Percentiles rank a stretch among this genome's conserved stretches.
Conservation (phyloP, 2,797 vertebrate genomes). For the Enteromius radiatus region DNA sequence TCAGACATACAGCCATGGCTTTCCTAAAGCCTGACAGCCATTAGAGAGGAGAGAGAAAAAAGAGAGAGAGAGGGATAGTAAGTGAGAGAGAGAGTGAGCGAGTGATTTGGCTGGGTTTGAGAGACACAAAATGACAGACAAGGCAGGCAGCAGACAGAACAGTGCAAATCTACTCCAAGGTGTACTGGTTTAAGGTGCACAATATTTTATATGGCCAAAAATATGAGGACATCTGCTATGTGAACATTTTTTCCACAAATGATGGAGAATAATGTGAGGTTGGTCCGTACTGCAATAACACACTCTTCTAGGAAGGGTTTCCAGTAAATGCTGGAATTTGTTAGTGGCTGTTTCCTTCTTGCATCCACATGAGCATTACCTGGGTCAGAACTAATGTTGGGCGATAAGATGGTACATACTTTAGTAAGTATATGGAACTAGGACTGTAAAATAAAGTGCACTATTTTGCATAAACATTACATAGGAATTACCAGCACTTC, state of each 20-base stretch:
- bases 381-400: background rate
- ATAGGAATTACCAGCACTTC: too few species aligned
- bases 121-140: conserved; percentile 62
- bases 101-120: conserved; percentile 57
- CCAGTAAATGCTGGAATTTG: background rate
- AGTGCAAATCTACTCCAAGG: conserved; percentile 71
- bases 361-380: background rate
- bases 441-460: too few species aligned
- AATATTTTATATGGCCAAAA: conserved; percentile 54
- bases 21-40: conserved; percentile 62
- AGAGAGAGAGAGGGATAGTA: conserved; percentile 45
- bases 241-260: conserved; percentile 68
- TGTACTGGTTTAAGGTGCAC: conserved; percentile 61
- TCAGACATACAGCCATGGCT: conserved; percentile 56
- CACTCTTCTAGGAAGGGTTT: conserved; percentile 13
- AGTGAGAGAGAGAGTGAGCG: conserved; percentile 31
- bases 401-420: background rate
- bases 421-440: too few species aligned
- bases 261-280: conserved; percentile 16
- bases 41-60: conserved; percentile 61
- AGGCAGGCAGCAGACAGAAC: conserved; percentile 64
- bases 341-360: background rate
- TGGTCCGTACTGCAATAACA: conserved; percentile 21
- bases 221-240: conserved; percentile 58
- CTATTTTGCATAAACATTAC: too few species aligned